These are phyloP conservation scores for Pyxicephalus adspersus DNA, from an alignment of 2,113 vertebrate species.

Conservation along the genomic window DNA sequence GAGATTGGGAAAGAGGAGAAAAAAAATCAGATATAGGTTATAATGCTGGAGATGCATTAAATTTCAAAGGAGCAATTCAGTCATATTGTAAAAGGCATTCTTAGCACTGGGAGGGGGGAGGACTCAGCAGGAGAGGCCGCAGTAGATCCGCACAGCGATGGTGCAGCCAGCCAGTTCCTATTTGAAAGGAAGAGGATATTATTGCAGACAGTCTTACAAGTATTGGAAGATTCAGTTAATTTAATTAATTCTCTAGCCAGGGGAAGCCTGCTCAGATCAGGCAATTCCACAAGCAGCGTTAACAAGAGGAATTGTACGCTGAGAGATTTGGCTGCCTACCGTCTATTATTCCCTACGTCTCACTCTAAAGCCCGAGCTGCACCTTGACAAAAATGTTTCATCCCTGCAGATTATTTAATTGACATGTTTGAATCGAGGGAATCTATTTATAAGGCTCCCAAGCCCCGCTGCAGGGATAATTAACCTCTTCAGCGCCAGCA, in stretches of 20 bases:
- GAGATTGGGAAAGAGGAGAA: background rate
- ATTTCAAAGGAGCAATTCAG: constrained; percentile 52
- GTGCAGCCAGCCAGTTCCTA: constrained; percentile 26
- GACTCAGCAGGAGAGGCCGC: constrained; percentile 36
- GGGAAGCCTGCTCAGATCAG: constrained; percentile 61
- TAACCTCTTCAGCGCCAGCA: constrained; percentile 9
- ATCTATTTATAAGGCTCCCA: constrained; percentile 36
- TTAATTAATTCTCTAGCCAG: constrained; percentile 60
- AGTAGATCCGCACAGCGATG: background rate
- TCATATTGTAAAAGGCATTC: constrained; percentile 48
- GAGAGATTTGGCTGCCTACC: constrained; percentile 20
- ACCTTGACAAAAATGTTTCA: constrained; percentile 52
- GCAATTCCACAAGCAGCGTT: constrained; percentile 35
- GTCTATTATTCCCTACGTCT: constrained; percentile 25
- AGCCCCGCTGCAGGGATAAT: constrained; percentile 7
- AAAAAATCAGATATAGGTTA: constrained; percentile 49
- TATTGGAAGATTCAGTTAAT: constrained; percentile 57
- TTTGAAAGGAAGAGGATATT: constrained; percentile 42
- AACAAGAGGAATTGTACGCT: constrained; percentile 63
- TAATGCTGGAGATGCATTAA: constrained; percentile 41
- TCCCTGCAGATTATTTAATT: constrained; percentile 47
- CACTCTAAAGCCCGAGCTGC: constrained; percentile 31
- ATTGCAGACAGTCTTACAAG: constrained; percentile 48
- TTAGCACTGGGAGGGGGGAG: constrained; percentile 7
- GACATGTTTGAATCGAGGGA: constrained; percentile 22